Evolutionary conservation across 92 coral and sea anemone genomes (phyloP).

Genomic region (Nematostella vectensis): DNA sequence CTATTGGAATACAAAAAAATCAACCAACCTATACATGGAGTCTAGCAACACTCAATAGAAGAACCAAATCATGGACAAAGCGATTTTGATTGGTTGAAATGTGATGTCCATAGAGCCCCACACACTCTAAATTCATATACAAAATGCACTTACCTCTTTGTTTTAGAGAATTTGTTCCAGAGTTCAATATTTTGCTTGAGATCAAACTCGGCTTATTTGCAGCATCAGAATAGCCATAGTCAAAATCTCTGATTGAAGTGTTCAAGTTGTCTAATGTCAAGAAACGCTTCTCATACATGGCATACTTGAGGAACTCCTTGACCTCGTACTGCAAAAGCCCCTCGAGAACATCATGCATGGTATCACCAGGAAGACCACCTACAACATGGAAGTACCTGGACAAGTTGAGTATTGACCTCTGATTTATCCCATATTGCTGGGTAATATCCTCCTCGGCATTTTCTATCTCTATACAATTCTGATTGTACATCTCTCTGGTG

Average conservation of each 20-base stretch:
- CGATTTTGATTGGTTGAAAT: too few relatives aligned
- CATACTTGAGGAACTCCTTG: conserved; percentile 34
- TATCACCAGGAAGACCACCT: conserved; percentile 37
- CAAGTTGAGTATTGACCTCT: conserved; percentile 28
- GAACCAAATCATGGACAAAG: too few relatives aligned
- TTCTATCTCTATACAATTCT: conserved; percentile 25
- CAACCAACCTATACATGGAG: too few relatives aligned
- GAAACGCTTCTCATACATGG: conserved; percentile 11
- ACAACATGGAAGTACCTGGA: conserved; percentile 34
- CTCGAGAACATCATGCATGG: conserved; percentile 34
- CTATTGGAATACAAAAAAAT: too few relatives aligned
- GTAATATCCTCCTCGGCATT: conserved; percentile 14
- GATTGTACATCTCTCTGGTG: conserved; percentile 19
- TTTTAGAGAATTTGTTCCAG: conserved; percentile 30
- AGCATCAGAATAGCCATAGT: conserved; percentile 31
- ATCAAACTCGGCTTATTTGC: conserved; percentile 30
- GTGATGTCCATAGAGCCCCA: too few relatives aligned
- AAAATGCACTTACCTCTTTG: conserved; percentile 23
- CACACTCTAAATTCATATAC: too few relatives aligned
- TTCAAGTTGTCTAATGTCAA: conserved; percentile 31
- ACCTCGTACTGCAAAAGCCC: conserved; percentile 35
- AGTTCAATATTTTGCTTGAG: conserved; percentile 15
- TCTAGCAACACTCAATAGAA: too few relatives aligned
- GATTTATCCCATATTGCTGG: conserved; percentile 24
- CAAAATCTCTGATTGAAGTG: conserved; percentile 25